phyloP scores from a whole-genome alignment of 2,797 vertebrate genomes.

The Cichlasoma orientale region DNA sequence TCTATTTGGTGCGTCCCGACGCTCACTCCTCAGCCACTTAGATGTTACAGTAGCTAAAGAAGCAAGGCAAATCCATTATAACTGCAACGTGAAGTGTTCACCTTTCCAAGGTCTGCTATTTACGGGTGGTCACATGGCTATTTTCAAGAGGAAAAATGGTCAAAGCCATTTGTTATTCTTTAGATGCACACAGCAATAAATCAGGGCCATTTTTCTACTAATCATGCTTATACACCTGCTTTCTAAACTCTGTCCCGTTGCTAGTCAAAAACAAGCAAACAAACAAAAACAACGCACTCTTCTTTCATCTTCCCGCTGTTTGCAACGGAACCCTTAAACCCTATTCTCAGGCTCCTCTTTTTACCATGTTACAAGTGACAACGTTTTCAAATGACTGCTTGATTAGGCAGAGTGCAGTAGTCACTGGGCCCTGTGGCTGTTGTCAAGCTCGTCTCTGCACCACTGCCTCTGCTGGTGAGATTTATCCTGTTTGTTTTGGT shows the following conservation, averaged over 20 bases:
- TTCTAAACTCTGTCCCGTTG: slow-evolving; percentile 1
- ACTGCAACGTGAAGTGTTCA: not conserved
- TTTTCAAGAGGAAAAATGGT: not conserved
- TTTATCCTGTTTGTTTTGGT: slow-evolving; percentile 78
- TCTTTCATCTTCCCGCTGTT: slow-evolving; percentile 25
- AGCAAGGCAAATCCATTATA: not conserved
- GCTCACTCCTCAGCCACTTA: slow-evolving; percentile 4
- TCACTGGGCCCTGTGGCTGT: slow-evolving; percentile 68
- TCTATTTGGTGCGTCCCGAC: not conserved
- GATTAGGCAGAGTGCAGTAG: slow-evolving; percentile 70
- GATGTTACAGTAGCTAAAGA: not conserved
- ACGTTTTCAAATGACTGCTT: slow-evolving; percentile 67
- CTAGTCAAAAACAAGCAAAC: not conserved
- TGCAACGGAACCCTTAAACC: slow-evolving; percentile 35
- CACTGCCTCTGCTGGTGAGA: slow-evolving; percentile 73
- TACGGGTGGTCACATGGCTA: not conserved
- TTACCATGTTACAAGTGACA: slow-evolving; percentile 61
- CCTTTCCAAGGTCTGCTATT: slow-evolving; percentile 19
- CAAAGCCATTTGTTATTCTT: slow-evolving; percentile 8
- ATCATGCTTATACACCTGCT: slow-evolving; percentile 4
- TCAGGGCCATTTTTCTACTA: slow-evolving; percentile 28
- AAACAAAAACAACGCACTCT: not conserved
- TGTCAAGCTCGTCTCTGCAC: slow-evolving; percentile 71
- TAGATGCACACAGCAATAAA: slow-evolving; percentile 17
- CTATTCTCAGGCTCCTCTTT: slow-evolving; percentile 28